Evolutionary conservation across 2,113 vertebrate genomes (phyloP), one percentile per base, ranked within the genome.

Genomic region (Pachypanchax playfairii): DNA sequence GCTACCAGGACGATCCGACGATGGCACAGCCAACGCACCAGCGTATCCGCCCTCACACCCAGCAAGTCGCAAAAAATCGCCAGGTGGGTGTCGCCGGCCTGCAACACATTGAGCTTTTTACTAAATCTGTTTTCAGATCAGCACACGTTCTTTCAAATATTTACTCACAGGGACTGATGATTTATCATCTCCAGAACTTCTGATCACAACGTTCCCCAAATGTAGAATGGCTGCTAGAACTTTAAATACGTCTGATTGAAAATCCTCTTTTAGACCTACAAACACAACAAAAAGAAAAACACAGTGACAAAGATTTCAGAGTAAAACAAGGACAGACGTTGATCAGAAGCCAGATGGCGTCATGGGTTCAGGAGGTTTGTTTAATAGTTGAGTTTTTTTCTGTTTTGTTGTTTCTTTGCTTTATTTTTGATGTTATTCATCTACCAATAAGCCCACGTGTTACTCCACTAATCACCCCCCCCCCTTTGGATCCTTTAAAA

Each of bases 211-310:
- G 0, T 99, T 98, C 70, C 97, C 97, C 70, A 99, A 90, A 75
- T 99, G 97, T 1, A 99, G 90, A 89, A 98, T 92, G 6, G 93
- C 95, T 5, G 96, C 94, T 73, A 99, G 70, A 71, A 95, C 90
- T 87, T 90, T 95, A 71, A 98, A 98, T 22, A 96, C 79, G 28
- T 96, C 93, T 73, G 90, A 92, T 84, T 97, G 96, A 84, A 98
- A 96, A 73, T 93, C 91, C 20, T 90, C 83, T 49, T 91, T 91
- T 68, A 99, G 83, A 58, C 96, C 97, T 99, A 72, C 5, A 71
- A 3, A 10, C 15, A 1, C 8, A 35, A 35, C 11, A 35, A 35
- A 35, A 13, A 11, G 2, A 33, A 33, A 33, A 5, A 33, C 18
- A 53, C 21, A 75, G 13, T 49, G 25, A 14, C 12, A 42, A 65